These are phyloP conservation scores for Solenopsis invicta DNA, from an alignment of 1,140 invertebrate genomes.

Conservation along the genomic window DNA sequence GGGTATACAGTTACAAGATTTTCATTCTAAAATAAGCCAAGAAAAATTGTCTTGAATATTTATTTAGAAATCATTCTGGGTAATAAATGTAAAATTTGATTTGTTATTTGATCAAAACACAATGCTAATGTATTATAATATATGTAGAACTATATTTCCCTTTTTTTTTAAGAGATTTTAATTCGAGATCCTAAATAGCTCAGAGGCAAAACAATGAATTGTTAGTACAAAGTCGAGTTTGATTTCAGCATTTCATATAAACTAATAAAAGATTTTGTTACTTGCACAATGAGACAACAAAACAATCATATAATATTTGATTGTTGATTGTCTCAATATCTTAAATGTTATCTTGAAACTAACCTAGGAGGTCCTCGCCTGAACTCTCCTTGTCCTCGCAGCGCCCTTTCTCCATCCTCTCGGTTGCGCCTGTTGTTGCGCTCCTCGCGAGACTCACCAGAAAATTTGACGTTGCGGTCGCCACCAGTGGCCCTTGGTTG, in stretches of 20 bases:
- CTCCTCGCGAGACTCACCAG: conserved; percentile 90
- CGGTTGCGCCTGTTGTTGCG: conserved; percentile 92
- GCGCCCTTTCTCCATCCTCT: conserved; percentile 88
- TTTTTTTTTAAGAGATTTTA: neutral
- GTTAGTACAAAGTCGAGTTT: neutral
- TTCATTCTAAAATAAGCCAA: too few relatives aligned
- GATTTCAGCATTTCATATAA: neutral
- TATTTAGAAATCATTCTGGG: too few relatives aligned
- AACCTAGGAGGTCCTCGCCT: conserved; percentile 84
- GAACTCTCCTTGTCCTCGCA: conserved; percentile 82
- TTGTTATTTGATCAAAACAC: neutral
- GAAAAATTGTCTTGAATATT: too few relatives aligned
- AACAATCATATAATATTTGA: neutral
- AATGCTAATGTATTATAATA: neutral
- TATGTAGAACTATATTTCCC: too few relatives aligned
- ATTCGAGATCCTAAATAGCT: neutral
- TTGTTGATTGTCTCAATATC: neutral
- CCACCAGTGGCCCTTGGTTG: conserved; percentile 80
- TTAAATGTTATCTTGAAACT: conserved; percentile 64
- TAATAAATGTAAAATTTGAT: neutral
- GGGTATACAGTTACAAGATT: too few relatives aligned
- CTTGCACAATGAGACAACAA: neutral
- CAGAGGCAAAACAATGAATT: neutral
- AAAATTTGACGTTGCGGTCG: conserved; percentile 87
- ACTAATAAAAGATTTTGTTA: neutral